Evolutionary conservation across 2,797 vertebrate species (phyloP).

Genomic region (Cebuella pygmaea): DNA sequence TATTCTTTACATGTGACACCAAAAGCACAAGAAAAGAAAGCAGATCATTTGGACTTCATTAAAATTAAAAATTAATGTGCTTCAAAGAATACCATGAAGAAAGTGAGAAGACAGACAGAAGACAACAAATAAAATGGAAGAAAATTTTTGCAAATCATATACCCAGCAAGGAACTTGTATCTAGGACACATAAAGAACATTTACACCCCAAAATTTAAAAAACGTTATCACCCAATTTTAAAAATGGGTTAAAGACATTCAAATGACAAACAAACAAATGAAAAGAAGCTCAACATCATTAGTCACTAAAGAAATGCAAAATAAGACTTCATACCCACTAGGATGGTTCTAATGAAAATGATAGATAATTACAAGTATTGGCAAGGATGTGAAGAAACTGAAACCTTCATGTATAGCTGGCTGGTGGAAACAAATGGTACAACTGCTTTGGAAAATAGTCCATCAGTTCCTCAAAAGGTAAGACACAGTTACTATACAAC

Average conservation of each 20-base stretch:
- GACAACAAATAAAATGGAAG: background rate
- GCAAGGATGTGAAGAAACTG: background rate
- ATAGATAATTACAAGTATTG: background rate
- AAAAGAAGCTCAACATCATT: background rate
- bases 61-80: background rate
- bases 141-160: background rate
- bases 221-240: background rate
- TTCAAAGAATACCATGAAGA: background rate
- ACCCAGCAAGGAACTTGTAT: background rate
- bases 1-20: background rate
- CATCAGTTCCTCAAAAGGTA: background rate
- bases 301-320: background rate
- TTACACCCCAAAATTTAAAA: background rate
- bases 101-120: background rate
- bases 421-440: background rate
- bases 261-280: background rate
- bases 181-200: background rate
- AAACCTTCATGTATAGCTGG: background rate
- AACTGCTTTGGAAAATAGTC: background rate
- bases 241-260: conserved; percentile 4
- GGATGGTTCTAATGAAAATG: background rate
- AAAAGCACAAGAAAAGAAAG: background rate
- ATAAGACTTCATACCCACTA: background rate
- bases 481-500: background rate
- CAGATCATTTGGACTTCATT: background rate